Base-by-base conservation (phyloP, 2,888 invertebrate genomes). In the Tetragonula carbonaria region DNA sequence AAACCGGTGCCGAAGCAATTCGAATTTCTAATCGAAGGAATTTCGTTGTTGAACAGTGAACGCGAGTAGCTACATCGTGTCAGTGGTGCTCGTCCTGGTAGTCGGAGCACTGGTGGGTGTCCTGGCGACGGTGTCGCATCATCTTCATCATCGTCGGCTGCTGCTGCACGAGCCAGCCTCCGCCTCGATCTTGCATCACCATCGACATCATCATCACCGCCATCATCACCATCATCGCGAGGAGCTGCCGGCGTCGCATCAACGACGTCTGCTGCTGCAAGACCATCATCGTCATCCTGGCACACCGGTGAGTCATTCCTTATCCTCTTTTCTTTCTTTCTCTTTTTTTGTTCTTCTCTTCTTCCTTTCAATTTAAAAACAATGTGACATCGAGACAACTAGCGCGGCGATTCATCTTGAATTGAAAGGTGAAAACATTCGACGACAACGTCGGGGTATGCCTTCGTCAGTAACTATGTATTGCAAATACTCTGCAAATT, bases 101-200 rank as follows among this genome's bases (percentile, higher is more conserved):
- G 91, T 92, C 90, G 92, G 92, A 90, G 91, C 93, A 91, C 90
- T 93, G 87, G 91, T 93, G 90, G 92, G 93, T 88, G 91, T 95
- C 95, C 93, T 96, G 95, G 95, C 95, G 88, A 94, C 95, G 86
- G 94, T 94, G 85, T 93, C 92, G 87, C 92, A 91, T 91, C 94
- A 93, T 92, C 91, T 93, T 90, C 94, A 93, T 92, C 93, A 93
- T 95, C 95, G 95, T 95, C 94, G 94, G 92, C 94, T 94, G 94
- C 95, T 95, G 95, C 95, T 95, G 95, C 95, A 95, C 95, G 96
- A 95, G 95, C 95, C 95, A 94, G 95, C 95, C 95, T 95, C 95
- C 94, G 84, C 82, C 85, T 92, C 92, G 85, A 92, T 92, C 84
- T 83, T 92, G 78, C 92, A 91, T 85, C 92, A 92, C 86, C 93